Evolutionary conservation across 1,140 invertebrate species (phyloP).

Genomic region (Drosophila bocqueti): DNA sequence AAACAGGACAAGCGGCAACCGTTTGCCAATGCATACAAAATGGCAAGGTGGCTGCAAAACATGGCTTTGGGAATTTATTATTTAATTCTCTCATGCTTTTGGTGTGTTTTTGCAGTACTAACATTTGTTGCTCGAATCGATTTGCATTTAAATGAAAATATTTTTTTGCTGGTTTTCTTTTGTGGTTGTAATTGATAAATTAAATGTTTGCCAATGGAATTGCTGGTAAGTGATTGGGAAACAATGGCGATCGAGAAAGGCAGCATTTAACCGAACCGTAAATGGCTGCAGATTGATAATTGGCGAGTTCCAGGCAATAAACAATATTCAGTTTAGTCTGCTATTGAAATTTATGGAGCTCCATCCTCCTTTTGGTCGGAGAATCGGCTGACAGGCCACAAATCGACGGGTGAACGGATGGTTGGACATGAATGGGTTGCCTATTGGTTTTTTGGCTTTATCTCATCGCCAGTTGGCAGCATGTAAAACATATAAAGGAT

Average conservation of each 20-base stretch:
- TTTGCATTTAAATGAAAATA: constrained; percentile 29
- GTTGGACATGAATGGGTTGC: constrained; percentile 27
- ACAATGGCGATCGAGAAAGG: constrained; percentile 17
- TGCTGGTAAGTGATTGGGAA: constrained; percentile 27
- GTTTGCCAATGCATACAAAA: neutral
- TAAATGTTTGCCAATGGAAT: constrained; percentile 19
- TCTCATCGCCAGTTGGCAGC: constrained; percentile 1
- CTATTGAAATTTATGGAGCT: constrained; percentile 33
- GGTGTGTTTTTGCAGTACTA: neutral
- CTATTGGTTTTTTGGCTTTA: constrained; percentile 34
- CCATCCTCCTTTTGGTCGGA: constrained; percentile 14
- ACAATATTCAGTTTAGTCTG: constrained; percentile 19
- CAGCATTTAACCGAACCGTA: constrained; percentile 7
- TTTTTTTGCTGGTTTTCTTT: neutral
- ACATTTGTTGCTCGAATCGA: neutral
- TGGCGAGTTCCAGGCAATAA: constrained; percentile 5
- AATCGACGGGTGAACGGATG: constrained; percentile 39
- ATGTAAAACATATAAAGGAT: constrained; percentile 31
- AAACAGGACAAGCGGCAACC: neutral
- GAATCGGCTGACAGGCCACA: constrained; percentile 29
- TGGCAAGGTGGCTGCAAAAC: constrained; percentile 21
- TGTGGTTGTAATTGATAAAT: constrained; percentile 37
- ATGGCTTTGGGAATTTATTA: constrained; percentile 9
- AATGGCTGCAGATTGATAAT: constrained; percentile 12
- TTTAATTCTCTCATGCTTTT: constrained; percentile 28